Percentiles rank a stretch among this genome's conserved stretches.
phyloP scores from a whole-genome alignment of 2,888 invertebrate genomes.

The Ptilodon capucinus region DNA sequence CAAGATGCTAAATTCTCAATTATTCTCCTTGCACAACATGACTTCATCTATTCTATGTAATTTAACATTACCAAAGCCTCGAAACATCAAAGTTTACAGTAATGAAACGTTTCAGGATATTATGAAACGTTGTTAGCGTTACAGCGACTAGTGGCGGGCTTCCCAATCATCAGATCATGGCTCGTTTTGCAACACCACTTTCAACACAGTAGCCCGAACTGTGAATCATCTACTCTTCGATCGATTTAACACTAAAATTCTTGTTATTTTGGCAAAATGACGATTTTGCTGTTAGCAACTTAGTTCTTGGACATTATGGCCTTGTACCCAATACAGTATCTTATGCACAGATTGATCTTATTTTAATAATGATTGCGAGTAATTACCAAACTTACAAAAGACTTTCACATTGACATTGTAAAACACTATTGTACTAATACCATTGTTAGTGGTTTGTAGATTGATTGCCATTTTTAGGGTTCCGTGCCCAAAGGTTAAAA shows the following conservation, averaged over 20 bases:
- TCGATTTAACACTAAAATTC: neutral
- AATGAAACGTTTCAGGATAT: constrained; percentile 15
- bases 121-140: constrained; percentile 7
- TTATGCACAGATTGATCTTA: too few relatives aligned
- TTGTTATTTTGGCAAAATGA: neutral
- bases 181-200: constrained; percentile 7
- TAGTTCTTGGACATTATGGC: too few relatives aligned
- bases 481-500: too few relatives aligned
- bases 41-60: neutral
- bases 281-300: neutral
- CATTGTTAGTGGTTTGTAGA: too few relatives aligned
- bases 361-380: too few relatives aligned
- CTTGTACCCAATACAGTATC: too few relatives aligned
- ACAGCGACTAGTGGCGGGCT: constrained; percentile 12
- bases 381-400: too few relatives aligned
- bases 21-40: neutral
- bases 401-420: too few relatives aligned
- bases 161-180: constrained; percentile 11
- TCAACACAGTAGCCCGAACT: constrained; percentile 10
- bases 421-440: too few relatives aligned
- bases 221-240: constrained; percentile 16
- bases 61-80: neutral
- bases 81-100: neutral
- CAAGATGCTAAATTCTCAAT: neutral
- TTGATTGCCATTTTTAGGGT: too few relatives aligned